These are phyloP conservation scores for Trachythela sp. DNA, from an alignment of 64 coral and sea anemone genomes.

Conservation along the genomic window DNA sequence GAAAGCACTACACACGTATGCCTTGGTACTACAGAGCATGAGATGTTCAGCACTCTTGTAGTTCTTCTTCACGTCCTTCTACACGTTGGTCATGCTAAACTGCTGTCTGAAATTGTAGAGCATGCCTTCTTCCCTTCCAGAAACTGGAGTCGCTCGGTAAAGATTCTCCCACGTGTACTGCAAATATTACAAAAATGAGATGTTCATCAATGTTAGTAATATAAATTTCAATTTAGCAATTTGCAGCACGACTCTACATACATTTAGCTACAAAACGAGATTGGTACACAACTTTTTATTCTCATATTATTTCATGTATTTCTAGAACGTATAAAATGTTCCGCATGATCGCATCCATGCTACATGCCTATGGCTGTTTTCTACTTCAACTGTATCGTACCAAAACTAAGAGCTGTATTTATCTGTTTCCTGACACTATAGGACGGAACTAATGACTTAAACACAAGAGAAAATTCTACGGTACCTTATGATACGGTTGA, in stretches of 20 bases:
- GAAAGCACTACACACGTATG: conserved; percentile 55
- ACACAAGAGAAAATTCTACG: no score
- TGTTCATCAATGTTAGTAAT: background rate
- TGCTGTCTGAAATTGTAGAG: conserved; percentile 28
- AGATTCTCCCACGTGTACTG: conserved; percentile 35
- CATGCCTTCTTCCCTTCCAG: conserved; percentile 12
- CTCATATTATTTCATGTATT: no score
- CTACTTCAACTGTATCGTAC: no score
- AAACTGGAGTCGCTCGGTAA: background rate
- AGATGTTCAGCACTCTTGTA: conserved; percentile 49
- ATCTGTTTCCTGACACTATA: no score
- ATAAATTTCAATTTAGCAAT: background rate
- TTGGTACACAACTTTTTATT: no score
- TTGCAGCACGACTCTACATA: background rate
- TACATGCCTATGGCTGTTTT: no score
- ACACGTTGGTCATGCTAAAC: conserved; percentile 32
- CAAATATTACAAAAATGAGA: background rate
- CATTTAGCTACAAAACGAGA: background rate
- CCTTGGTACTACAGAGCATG: conserved; percentile 54
- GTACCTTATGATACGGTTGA: no score
- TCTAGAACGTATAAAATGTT: no score
- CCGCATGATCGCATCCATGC: no score
- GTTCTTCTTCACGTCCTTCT: conserved; percentile 43
- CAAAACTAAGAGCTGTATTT: no score
- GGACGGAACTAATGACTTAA: no score